Conservation (phyloP, 2,888 invertebrate genomes). For the Parasteatoda lunata region DNA sequence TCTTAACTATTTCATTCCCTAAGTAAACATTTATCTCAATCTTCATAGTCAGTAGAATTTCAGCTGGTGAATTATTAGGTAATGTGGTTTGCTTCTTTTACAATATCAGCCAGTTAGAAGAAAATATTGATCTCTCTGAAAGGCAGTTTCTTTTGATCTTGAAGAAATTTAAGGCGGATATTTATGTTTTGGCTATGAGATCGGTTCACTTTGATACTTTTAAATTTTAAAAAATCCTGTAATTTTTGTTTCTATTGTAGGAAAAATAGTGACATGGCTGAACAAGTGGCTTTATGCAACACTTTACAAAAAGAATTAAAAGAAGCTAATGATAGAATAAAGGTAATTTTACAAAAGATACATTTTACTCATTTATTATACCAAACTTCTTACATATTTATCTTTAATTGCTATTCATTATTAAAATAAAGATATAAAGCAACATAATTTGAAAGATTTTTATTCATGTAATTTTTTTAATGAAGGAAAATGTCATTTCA, state of each 20-base stretch:
- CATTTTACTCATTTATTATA: not conserved
- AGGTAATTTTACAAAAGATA: conserved; percentile 16
- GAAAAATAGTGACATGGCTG: conserved; percentile 45
- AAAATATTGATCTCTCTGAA: no score
- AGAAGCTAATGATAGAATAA: conserved; percentile 40
- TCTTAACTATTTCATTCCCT: no score
- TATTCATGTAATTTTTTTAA: not conserved
- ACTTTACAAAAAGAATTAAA: conserved; percentile 44
- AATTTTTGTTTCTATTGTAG: conserved; percentile 11
- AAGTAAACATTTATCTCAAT: no score
- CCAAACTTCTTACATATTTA: not conserved
- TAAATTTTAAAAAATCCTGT: no score
- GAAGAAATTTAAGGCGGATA: no score
- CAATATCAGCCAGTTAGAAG: no score
- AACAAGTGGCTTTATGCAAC: conserved; percentile 45
- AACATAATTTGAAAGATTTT: not conserved
- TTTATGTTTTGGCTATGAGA: no score
- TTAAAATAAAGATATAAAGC: not conserved
- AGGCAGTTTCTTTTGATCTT: no score
- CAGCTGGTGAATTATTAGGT: no score
- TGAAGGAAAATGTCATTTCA: no score
- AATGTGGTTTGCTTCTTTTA: not conserved
- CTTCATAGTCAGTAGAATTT: no score
- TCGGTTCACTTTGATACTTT: no score
- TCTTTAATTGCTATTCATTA: not conserved